Percentiles rank a stretch among this genome's conserved stretches.
Conservation (phyloP, 1,140 invertebrate species). For the Pseudomyrmex gracilis region DNA sequence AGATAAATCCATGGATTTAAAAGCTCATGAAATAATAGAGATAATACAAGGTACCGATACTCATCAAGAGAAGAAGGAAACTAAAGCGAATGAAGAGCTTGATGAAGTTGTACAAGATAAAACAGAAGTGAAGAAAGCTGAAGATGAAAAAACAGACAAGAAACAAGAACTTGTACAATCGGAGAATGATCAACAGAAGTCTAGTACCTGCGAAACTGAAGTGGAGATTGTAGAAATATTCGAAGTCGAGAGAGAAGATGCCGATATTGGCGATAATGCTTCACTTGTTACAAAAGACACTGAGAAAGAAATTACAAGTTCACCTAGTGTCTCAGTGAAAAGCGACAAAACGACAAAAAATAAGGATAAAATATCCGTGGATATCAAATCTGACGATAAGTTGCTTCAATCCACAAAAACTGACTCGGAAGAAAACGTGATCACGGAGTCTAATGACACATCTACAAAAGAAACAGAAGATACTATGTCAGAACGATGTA, state of each 20-base stretch:
- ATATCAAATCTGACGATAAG: slow-evolving; percentile 30
- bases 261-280: slow-evolving; percentile 28
- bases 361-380: slow-evolving; percentile 26
- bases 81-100: slow-evolving; percentile 10
- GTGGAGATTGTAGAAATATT: slow-evolving; percentile 83
- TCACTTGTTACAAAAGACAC: slow-evolving; percentile 14
- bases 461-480: slow-evolving; percentile 63
- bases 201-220: slow-evolving; percentile 67
- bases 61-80: slow-evolving; percentile 24
- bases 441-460: slow-evolving; percentile 30
- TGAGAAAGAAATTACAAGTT: neutral
- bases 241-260: slow-evolving; percentile 78
- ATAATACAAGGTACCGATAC: slow-evolving; percentile 50
- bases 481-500: slow-evolving; percentile 64
- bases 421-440: slow-evolving; percentile 12
- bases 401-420: slow-evolving; percentile 15
- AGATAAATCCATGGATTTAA: slow-evolving; percentile 65
- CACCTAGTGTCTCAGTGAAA: slow-evolving; percentile 10
- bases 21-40: slow-evolving; percentile 53
- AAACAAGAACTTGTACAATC: neutral
- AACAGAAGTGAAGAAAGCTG: slow-evolving; percentile 34
- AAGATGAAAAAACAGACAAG: slow-evolving; percentile 42
- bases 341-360: slow-evolving; percentile 6
- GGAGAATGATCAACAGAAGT: slow-evolving; percentile 38
- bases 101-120: slow-evolving; percentile 55